Percentiles rank a stretch among this genome's conserved stretches.
Evolutionary conservation across 2,888 invertebrate species (phyloP).

Genomic region (Seira ritae): DNA sequence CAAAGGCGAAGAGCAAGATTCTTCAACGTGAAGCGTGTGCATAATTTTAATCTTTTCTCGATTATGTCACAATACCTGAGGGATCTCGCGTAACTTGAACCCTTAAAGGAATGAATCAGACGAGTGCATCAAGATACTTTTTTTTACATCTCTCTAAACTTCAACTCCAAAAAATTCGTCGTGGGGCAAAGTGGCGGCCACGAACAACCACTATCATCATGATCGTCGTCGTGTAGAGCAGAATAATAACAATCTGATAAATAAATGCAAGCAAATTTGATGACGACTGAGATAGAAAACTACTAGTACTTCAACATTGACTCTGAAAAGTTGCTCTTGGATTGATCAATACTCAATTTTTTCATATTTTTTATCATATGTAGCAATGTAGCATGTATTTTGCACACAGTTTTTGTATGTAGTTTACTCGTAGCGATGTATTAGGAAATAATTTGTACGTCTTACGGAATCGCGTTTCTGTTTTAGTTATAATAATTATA

Average conservation of each 20-base stretch:
- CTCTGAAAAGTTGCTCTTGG: slow-evolving; percentile 51
- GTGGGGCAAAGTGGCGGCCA: slow-evolving; percentile 15
- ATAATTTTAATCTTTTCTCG: background rate
- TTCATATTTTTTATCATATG: background rate
- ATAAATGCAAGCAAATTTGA: slow-evolving; percentile 4
- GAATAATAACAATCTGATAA: slow-evolving; percentile 13
- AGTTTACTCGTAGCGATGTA: slow-evolving; percentile 23
- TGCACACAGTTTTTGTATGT: slow-evolving; percentile 16
- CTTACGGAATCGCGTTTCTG: background rate
- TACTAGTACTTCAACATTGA: slow-evolving; percentile 38
- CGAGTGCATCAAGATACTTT: background rate
- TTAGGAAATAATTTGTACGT: slow-evolving; percentile 41
- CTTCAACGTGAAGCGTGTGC: too few species aligned
- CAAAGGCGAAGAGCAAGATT: too few species aligned
- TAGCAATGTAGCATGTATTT: background rate
- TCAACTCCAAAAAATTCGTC: background rate
- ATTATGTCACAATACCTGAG: slow-evolving; percentile 29
- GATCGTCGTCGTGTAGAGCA: too few species aligned
- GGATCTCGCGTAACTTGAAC: slow-evolving; percentile 20
- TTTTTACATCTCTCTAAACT: background rate
- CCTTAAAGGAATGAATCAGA: background rate
- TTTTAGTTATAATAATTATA: background rate
- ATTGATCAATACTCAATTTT: slow-evolving; percentile 41
- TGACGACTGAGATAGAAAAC: background rate
- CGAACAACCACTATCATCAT: background rate